These are phyloP conservation scores for Auanema freiburgensis DNA, from an alignment of 2,888 invertebrate genomes.

Conservation along the genomic window DNA sequence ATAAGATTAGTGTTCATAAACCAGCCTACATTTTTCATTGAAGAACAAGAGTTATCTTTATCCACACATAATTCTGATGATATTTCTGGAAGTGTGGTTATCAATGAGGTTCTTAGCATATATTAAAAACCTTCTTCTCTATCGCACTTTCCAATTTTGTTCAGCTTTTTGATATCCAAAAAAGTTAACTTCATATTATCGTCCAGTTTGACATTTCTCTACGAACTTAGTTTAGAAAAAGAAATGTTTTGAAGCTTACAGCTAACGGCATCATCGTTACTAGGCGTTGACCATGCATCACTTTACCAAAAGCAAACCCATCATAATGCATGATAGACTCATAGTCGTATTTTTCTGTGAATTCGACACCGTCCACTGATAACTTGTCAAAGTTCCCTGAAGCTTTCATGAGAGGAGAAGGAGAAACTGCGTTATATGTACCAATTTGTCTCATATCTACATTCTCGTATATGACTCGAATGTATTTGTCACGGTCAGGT, in stretches of 20 bases:
- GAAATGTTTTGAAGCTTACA: conserved; percentile 21
- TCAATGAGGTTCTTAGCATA: too few relatives aligned
- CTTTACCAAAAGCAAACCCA: conserved; percentile 52
- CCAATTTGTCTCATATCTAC: conserved; percentile 46
- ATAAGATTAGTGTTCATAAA: not conserved
- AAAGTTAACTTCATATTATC: conserved; percentile 46
- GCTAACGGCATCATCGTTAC: conserved; percentile 53
- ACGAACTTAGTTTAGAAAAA: not conserved
- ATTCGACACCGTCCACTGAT: conserved; percentile 33
- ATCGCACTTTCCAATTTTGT: conserved; percentile 40
- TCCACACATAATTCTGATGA: conserved; percentile 1
- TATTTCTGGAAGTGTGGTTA: too few relatives aligned
- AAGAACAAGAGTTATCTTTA: not conserved
- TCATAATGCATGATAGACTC: conserved; percentile 60
- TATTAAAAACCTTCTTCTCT: not conserved
- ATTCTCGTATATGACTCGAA: conserved; percentile 43
- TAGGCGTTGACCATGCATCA: conserved; percentile 36
- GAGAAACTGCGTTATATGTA: conserved; percentile 14
- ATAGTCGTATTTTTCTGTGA: conserved; percentile 44
- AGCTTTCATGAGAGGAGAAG: conserved; percentile 6
- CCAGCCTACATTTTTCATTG: conserved; percentile 5
- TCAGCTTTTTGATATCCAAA: conserved; percentile 44
- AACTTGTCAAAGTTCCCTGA: conserved; percentile 52
- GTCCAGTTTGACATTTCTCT: conserved; percentile 30
- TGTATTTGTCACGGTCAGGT: conserved; percentile 48